Evolutionary conservation across 2,888 invertebrate genomes (phyloP), one percentile per base, ranked within the genome.

Genomic region (Scaeva pyrastri): DNA sequence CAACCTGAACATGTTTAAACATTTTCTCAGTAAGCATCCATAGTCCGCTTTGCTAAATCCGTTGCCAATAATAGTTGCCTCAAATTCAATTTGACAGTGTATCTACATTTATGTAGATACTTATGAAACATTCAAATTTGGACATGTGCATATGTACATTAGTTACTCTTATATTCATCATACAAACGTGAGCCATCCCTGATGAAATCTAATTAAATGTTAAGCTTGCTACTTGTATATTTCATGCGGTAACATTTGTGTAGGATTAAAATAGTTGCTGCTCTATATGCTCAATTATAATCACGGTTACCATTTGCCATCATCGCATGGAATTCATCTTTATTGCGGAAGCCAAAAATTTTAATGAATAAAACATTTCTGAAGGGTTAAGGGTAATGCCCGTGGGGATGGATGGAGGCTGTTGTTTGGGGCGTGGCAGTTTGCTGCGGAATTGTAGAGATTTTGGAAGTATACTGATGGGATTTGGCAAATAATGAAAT

Each of bases 201-300:
- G 70, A 79, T 52, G 71, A 84, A 85, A 85, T 85, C 81, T 85
- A 81, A 85, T 85, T 81, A 85, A 85, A 85, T 55, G 41, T 76
- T 81, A 81, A 85, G 71, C 76, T 75, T 23, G 52, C 66, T 31
- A 31, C 31, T 31, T 31, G 31, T 31, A 62, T 55, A 73, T 85
- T 73, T 76, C 71, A 81, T 80, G 85, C 14, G 39, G 81, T 48
- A 62, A 76, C 72, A 70, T 76, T 81, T 73, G 45, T 56, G 66
- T 56, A 43, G 23, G 81, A 68, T 81, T 81, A 81, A 76, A 70
- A 62, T 39, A 39, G 21, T 39, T 41, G 39, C 68, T 76, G 41
- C 66, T 31, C 6, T 8, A 31, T 31, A 70, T 73, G 62, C 75
- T 85, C 80, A 76, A 80, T 80, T 75, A 80, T 76, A 85, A 81